Conservation (phyloP, 2,113 vertebrate species). For the Microtus oregoni region DNA sequence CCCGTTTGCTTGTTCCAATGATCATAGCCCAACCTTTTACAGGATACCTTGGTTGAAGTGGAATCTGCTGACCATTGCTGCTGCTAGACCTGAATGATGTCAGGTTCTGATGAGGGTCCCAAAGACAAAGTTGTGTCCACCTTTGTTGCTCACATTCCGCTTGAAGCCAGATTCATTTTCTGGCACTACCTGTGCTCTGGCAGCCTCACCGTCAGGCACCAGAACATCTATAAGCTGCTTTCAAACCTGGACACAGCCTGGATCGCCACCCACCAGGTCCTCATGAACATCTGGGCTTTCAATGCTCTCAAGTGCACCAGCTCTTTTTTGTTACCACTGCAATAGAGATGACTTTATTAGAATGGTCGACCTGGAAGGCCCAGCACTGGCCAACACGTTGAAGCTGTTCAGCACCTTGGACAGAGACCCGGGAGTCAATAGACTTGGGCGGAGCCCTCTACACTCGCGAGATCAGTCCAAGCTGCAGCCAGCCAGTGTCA, state of each 20-base stretch:
- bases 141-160: slow-evolving; percentile 92
- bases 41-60: slow-evolving; percentile 88
- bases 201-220: slow-evolving; percentile 91
- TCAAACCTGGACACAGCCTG: slow-evolving; percentile 91
- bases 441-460: slow-evolving; percentile 93
- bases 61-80: slow-evolving; percentile 92
- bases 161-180: slow-evolving; percentile 92
- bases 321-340: slow-evolving; percentile 85
- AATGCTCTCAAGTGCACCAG: slow-evolving; percentile 88
- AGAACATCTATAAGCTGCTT: slow-evolving; percentile 94
- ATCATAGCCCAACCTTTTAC: slow-evolving; percentile 94
- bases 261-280: slow-evolving; percentile 91
- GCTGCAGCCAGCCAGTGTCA: slow-evolving; percentile 93
- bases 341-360: slow-evolving; percentile 64
- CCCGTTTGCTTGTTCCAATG: slow-evolving; percentile 92
- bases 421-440: slow-evolving; percentile 91
- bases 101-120: slow-evolving; percentile 91
- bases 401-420: slow-evolving; percentile 95
- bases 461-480: slow-evolving; percentile 92
- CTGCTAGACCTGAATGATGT: slow-evolving; percentile 92
- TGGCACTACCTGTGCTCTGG: slow-evolving; percentile 91
- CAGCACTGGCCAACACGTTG: slow-evolving; percentile 92
- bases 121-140: slow-evolving; percentile 94
- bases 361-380: slow-evolving; percentile 84
- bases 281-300: slow-evolving; percentile 93